phyloP scores from a whole-genome alignment of 2,888 invertebrate species.

The Platerodrilus igneus region DNA sequence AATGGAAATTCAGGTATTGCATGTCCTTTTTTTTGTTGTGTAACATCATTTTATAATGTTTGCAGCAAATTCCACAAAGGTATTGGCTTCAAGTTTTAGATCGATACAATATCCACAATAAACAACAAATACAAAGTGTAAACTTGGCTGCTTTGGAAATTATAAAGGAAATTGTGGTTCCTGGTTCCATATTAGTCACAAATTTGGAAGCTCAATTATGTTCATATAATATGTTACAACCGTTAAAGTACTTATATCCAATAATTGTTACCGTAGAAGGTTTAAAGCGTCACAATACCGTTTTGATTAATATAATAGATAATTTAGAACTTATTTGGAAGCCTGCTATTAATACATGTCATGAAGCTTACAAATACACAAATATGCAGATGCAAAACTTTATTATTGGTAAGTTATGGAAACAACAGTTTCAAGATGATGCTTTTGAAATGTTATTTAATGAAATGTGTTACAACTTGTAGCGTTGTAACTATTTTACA shows the following conservation, averaged over 20 bases:
- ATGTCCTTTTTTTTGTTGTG: slow-evolving; percentile 11
- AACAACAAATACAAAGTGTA: slow-evolving; percentile 18
- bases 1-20: slow-evolving; percentile 59
- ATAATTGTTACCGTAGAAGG: slow-evolving; percentile 32
- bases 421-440: slow-evolving; percentile 35
- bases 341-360: slow-evolving; percentile 58
- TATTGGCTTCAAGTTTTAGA: slow-evolving; percentile 39
- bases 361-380: slow-evolving; percentile 45
- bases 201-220: slow-evolving; percentile 34
- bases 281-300: slow-evolving; percentile 32
- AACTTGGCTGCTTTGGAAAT: slow-evolving; percentile 27
- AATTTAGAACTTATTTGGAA: slow-evolving; percentile 61
- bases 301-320: slow-evolving; percentile 31
- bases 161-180: slow-evolving; percentile 37
- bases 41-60: no score
- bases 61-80: slow-evolving; percentile 39
- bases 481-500: no score
- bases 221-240: slow-evolving; percentile 29
- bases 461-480: slow-evolving; percentile 25
- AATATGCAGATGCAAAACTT: slow-evolving; percentile 36
- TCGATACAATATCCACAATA: slow-evolving; percentile 14
- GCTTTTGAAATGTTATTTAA: slow-evolving; percentile 32
- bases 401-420: slow-evolving; percentile 43
- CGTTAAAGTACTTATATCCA: slow-evolving; percentile 30
- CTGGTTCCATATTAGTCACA: slow-evolving; percentile 43